A percentile compares a stretch with the other conserved stretches of the same genome.
phyloP scores from a whole-genome alignment of 2,797 vertebrate species.

The Borostomias antarcticus region DNA sequence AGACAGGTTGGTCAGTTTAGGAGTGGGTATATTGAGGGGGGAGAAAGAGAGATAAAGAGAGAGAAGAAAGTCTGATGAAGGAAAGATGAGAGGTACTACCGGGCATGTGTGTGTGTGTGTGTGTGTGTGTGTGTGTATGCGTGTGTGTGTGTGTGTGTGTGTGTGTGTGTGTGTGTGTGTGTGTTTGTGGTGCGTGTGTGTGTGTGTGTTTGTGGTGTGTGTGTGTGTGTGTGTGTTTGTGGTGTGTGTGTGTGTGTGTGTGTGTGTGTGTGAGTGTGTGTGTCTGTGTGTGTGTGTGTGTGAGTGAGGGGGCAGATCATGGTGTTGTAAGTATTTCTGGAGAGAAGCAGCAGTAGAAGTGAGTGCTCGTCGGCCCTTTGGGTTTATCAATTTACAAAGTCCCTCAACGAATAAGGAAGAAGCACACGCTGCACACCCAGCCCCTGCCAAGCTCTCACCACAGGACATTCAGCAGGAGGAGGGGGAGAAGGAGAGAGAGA shows the following conservation, averaged over 20 bases:
- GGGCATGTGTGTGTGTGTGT: not conserved
- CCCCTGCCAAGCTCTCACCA: not conserved
- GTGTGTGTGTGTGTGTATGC: not conserved
- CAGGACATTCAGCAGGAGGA: not conserved
- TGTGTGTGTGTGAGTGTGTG: not conserved
- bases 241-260: not conserved
- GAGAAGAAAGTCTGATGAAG: conserved; percentile 7
- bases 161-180: not conserved
- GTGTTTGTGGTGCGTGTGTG: not conserved
- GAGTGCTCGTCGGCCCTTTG: conserved; percentile 25
- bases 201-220: not conserved
- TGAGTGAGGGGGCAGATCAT: conserved; percentile 20
- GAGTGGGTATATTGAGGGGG: not conserved
- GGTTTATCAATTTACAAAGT: conserved; percentile 49
- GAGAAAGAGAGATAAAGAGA: not conserved
- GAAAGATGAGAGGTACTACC: conserved; percentile 1
- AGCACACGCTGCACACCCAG: too few species aligned
- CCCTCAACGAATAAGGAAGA: not conserved
- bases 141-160: not conserved
- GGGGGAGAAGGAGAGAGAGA: not conserved
- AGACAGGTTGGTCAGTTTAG: not conserved
- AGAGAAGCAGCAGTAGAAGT: conserved; percentile 17
- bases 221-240: not conserved
- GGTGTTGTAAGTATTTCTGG: conserved; percentile 18
- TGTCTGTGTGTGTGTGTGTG: not conserved